These are phyloP conservation scores for Dicrostonyx torquatus DNA, from an alignment of 2,797 vertebrate genomes.

Conservation along the genomic window DNA sequence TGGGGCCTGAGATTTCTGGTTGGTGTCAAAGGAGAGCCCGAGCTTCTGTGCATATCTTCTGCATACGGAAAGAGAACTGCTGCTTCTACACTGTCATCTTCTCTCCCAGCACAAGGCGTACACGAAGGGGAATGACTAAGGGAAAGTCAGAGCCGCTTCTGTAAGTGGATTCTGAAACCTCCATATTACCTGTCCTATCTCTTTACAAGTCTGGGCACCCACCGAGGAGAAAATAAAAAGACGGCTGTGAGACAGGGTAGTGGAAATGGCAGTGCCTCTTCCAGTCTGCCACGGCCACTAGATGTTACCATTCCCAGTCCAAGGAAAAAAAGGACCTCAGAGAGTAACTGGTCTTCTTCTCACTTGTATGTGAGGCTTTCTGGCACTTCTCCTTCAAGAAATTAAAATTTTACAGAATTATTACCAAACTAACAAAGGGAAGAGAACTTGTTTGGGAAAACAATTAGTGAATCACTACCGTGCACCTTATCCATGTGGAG, in stretches of 20 bases:
- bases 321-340: neutral
- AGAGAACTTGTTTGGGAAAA: neutral
- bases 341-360: neutral
- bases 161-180: neutral
- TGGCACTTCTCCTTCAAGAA: neutral
- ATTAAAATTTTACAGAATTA: neutral
- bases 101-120: neutral
- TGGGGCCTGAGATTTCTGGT: neutral
- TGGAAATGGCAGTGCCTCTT: neutral
- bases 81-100: neutral
- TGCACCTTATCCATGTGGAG: neutral
- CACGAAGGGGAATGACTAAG: neutral
- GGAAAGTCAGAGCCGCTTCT: neutral
- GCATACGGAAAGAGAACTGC: neutral
- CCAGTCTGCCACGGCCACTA: neutral
- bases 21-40: neutral
- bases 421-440: neutral
- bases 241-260: neutral
- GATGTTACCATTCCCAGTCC: neutral
- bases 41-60: accelerated
- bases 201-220: neutral
- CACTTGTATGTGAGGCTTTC: neutral
- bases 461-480: neutral
- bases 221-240: neutral
- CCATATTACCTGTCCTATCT: neutral